Conservation (phyloP, 2,113 vertebrate genomes). For the Labrus mixtus region DNA sequence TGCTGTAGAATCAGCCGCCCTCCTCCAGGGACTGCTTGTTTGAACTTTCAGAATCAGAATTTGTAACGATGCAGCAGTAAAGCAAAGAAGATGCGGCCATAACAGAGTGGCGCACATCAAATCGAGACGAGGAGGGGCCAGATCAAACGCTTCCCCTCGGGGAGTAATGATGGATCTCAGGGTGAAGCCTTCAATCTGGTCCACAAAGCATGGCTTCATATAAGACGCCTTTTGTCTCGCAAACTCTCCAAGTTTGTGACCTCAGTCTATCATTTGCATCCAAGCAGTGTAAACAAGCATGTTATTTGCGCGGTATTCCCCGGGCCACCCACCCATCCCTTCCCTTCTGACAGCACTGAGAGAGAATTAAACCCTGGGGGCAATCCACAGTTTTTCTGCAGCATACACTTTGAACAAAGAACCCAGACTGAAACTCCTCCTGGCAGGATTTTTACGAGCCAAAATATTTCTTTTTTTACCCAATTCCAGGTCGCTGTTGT, state of each 20-base stretch:
- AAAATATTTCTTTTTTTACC: conserved; percentile 59
- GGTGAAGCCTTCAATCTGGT: conserved; percentile 42
- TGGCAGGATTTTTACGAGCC: conserved; percentile 53
- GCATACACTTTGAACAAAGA: conserved; percentile 68
- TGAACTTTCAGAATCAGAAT: conserved; percentile 78
- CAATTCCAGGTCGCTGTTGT: conserved; percentile 60
- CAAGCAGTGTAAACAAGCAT: conserved; percentile 68
- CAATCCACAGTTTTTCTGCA: conserved; percentile 56
- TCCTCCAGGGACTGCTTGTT: conserved; percentile 70
- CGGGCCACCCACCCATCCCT: conserved; percentile 59
- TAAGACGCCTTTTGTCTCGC: conserved; percentile 59
- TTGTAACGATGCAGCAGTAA: conserved; percentile 61
- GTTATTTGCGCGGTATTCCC: conserved; percentile 64
- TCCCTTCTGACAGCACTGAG: conserved; percentile 47
- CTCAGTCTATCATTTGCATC: conserved; percentile 74
- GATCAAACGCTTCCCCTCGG: conserved; percentile 62
- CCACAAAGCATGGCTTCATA: conserved; percentile 31
- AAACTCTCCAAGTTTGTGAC: conserved; percentile 60
- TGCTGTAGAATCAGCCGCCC: conserved; percentile 58
- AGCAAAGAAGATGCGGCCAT: conserved; percentile 53
- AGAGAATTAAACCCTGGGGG: conserved; percentile 65
- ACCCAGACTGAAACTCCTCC: conserved; percentile 57
- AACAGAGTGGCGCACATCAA: conserved; percentile 50
- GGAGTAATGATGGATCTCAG: conserved; percentile 59
- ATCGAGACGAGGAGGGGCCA: conserved; percentile 43